phyloP scores from a whole-genome alignment of 2,113 vertebrate genomes.

The Anarhynchus alexandrinus region DNA sequence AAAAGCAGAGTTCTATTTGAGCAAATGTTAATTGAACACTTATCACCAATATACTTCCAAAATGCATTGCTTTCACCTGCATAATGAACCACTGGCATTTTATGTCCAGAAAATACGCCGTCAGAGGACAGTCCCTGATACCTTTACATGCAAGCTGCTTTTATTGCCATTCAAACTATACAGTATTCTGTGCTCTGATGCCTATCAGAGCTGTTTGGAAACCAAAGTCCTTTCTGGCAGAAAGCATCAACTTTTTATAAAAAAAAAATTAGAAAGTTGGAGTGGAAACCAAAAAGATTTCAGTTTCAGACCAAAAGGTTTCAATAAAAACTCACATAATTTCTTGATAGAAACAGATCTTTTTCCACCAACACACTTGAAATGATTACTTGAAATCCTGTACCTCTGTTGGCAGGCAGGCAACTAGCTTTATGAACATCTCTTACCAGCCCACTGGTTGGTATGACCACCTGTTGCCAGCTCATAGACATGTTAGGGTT shows the following conservation, averaged over 20 bases:
- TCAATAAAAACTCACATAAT: neutral
- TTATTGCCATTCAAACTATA: neutral
- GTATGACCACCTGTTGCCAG: neutral
- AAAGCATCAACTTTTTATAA: neutral
- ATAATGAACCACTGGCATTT: neutral
- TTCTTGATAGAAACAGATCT: neutral
- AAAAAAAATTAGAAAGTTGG: neutral
- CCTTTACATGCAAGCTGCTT: neutral
- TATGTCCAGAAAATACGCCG: accelerated
- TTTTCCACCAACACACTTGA: neutral
- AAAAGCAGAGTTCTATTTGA: neutral
- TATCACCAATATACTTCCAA: neutral
- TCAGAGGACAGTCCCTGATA: neutral
- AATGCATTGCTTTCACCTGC: neutral
- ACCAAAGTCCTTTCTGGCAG: neutral
- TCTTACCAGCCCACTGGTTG: neutral
- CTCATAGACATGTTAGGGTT: neutral
- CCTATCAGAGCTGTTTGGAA: neutral
- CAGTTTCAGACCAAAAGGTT: neutral
- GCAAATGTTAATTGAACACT: neutral
- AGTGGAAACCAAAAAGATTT: neutral
- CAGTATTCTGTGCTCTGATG: neutral
- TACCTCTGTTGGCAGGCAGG: neutral
- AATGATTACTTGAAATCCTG: neutral
- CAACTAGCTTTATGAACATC: neutral